These are phyloP conservation scores for Centropristis striata DNA, from an alignment of 2,113 vertebrate genomes.

Conservation along the genomic window DNA sequence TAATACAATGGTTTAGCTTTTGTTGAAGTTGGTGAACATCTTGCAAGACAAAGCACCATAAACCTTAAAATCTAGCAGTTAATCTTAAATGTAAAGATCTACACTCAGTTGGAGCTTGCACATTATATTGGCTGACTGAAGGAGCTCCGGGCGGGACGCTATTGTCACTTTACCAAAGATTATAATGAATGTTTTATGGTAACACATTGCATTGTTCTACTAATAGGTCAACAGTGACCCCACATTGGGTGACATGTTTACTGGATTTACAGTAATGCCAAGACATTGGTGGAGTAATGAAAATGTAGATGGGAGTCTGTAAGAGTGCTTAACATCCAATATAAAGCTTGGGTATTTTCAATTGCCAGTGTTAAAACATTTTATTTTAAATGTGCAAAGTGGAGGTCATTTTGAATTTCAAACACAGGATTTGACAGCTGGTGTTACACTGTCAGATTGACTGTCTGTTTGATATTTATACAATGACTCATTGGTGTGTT, in stretches of 20 bases:
- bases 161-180: conserved; percentile 8
- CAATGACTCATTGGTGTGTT: background rate
- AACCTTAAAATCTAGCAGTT: background rate
- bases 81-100: background rate
- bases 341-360: background rate
- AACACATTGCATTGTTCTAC: conserved; percentile 5
- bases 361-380: background rate
- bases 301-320: background rate
- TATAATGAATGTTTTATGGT: conserved; percentile 1
- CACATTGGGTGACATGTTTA: background rate
- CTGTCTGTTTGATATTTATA: background rate
- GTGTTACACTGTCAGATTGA: background rate
- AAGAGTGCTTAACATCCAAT: too few relatives aligned
- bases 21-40: background rate
- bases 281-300: background rate
- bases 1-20: background rate
- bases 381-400: background rate
- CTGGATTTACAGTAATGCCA: background rate
- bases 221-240: background rate
- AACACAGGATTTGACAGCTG: background rate
- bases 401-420: background rate
- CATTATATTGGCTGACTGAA: background rate
- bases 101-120: background rate
- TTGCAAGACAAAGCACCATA: background rate
- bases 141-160: background rate